phyloP scores from a whole-genome alignment of 2,113 vertebrate species.

The Eidolon helvum region DNA sequence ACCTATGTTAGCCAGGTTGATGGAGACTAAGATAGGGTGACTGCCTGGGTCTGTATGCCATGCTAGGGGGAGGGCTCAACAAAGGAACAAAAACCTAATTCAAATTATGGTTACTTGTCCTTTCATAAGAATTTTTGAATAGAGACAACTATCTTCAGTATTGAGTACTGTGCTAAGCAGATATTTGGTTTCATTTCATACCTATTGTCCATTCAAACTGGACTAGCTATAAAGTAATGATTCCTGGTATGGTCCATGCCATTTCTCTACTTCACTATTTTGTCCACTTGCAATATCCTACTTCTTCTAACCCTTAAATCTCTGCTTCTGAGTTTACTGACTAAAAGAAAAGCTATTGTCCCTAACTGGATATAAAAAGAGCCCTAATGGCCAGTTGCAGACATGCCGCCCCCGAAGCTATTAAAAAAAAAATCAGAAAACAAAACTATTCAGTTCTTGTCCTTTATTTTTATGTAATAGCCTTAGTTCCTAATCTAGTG shows the following conservation, averaged over 20 bases:
- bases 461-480: background rate
- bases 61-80: too few species aligned
- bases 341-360: constrained; percentile 6
- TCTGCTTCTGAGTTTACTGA: background rate
- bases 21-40: too few species aligned
- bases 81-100: too few species aligned
- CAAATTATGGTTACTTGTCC: background rate
- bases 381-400: background rate
- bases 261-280: background rate
- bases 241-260: background rate
- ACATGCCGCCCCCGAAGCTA: background rate
- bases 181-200: constrained; percentile 6
- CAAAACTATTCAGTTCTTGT: background rate
- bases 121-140: background rate
- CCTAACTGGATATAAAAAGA: background rate
- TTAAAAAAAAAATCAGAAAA: background rate
- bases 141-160: background rate
- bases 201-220: background rate
- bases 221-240: background rate
- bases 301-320: background rate
- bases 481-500: background rate
- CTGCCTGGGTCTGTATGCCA: too few species aligned
- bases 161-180: background rate
- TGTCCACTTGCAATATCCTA: background rate
- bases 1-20: too few species aligned